Conservation (phyloP, 1,140 invertebrate species). For the Orussus abietinus region DNA sequence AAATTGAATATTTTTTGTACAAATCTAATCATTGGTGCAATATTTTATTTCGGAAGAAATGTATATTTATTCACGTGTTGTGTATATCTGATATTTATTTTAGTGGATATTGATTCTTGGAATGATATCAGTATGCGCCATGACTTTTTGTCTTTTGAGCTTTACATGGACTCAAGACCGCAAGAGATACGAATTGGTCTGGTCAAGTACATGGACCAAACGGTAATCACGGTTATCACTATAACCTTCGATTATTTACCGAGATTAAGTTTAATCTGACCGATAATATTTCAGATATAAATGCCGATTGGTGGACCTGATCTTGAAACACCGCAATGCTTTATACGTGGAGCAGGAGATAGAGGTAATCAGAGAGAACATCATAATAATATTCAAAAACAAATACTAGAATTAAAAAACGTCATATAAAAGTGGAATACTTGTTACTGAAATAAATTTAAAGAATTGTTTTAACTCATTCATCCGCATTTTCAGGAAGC, state of each 20-base stretch:
- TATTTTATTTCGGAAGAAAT: slow-evolving; percentile 11
- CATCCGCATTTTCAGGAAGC: slow-evolving; percentile 29
- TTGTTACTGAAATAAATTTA: slow-evolving; percentile 3
- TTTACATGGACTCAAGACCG: slow-evolving; percentile 10
- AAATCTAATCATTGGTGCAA: slow-evolving; percentile 14
- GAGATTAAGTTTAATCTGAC: slow-evolving; percentile 6
- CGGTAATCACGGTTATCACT: slow-evolving; percentile 8
- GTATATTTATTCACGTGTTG: slow-evolving; percentile 7
- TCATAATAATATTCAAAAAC: slow-evolving; percentile 1
- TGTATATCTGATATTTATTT: too few relatives aligned
- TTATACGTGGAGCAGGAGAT: slow-evolving; percentile 54
- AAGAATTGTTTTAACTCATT: neutral
- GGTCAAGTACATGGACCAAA: slow-evolving; percentile 5
- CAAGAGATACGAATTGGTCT: slow-evolving; percentile 14
- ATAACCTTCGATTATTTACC: slow-evolving; percentile 5
- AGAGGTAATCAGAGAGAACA: slow-evolving; percentile 41
- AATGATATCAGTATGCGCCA: neutral
- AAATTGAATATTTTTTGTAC: slow-evolving; percentile 9
- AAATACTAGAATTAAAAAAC: slow-evolving; percentile 1
- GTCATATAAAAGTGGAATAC: too few relatives aligned
- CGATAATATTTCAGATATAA: slow-evolving; percentile 8
- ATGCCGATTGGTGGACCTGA: slow-evolving; percentile 24
- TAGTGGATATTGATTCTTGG: slow-evolving; percentile 5
- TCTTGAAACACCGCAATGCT: slow-evolving; percentile 36
- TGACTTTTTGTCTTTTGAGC: neutral